These are phyloP conservation scores for Latrodectus geometricus DNA, from an alignment of 1,140 invertebrate genomes.

Conservation along the genomic window DNA sequence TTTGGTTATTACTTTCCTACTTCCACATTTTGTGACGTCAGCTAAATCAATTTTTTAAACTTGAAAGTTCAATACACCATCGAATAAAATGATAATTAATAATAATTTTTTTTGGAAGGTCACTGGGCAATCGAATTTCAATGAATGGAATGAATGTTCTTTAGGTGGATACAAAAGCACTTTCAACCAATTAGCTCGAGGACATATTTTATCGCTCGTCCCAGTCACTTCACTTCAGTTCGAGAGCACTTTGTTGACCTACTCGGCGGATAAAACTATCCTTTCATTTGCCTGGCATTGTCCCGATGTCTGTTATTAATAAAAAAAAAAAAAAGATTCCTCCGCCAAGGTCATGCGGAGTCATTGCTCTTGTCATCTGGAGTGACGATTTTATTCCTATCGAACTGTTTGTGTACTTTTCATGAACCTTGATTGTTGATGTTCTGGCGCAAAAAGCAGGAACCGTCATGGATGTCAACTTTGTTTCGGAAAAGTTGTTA, in stretches of 20 bases:
- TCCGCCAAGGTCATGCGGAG: constrained; percentile 19
- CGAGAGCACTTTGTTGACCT: constrained; percentile 28
- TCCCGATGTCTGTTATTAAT: not conserved
- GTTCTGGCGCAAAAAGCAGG: too few relatives aligned
- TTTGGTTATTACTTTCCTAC: not conserved
- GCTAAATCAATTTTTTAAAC: not conserved
- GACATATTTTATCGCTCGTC: constrained; percentile 3
- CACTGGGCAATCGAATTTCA: constrained; percentile 9
- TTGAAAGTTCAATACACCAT: not conserved
- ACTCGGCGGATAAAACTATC: not conserved
- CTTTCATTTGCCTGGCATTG: not conserved
- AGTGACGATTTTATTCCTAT: not conserved
- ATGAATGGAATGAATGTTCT: not conserved
- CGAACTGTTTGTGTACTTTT: not conserved
- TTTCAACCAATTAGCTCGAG: constrained; percentile 40
- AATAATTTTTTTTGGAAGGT: constrained; percentile 2
- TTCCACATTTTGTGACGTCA: not conserved
- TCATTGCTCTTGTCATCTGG: constrained; percentile 15
- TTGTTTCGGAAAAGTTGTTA: too few relatives aligned
- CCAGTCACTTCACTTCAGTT: not conserved
- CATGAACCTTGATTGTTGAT: too few relatives aligned
- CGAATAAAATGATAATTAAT: not conserved
- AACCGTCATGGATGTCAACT: too few relatives aligned
- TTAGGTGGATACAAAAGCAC: constrained; percentile 33
- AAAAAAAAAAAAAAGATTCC: not conserved